Conservation (phyloP, 2,888 invertebrate species). For the Chalcis sispes region DNA sequence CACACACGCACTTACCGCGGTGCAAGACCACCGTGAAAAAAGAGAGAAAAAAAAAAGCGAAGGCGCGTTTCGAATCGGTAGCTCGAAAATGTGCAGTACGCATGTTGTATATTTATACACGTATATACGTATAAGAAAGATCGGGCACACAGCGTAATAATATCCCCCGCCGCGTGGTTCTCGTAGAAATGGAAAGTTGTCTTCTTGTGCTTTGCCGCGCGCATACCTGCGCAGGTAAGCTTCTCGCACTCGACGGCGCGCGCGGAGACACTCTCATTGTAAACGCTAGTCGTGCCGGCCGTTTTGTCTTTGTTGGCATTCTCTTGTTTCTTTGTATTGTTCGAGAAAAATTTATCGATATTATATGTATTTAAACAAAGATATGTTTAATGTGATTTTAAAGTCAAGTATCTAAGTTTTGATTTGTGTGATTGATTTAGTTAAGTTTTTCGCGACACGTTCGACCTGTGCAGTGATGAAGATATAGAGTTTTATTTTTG, state of each 20-base stretch:
- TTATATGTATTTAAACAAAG: no score
- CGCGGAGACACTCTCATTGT: slow-evolving; percentile 27
- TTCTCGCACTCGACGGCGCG: no score
- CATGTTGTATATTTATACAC: no score
- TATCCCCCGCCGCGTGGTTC: slow-evolving; percentile 33
- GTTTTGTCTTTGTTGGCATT: no score
- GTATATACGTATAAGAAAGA: no score
- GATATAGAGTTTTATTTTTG: not conserved
- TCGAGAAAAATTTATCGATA: no score
- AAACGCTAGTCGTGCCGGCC: no score
- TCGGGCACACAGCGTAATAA: slow-evolving; percentile 30
- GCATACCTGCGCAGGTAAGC: slow-evolving; percentile 40
- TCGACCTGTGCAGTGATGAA: no score
- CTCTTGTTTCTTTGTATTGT: no score
- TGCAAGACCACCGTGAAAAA: not conserved
- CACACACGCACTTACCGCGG: not conserved
- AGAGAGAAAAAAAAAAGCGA: not conserved
- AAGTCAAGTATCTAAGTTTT: no score
- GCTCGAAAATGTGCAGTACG: not conserved
- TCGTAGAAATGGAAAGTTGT: slow-evolving; percentile 72
- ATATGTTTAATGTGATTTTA: no score
- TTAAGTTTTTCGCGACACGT: not conserved
- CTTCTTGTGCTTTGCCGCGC: slow-evolving; percentile 59
- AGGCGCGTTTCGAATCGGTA: not conserved
- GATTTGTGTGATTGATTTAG: not conserved